Base-by-base conservation (phyloP, 1,140 invertebrate species). In the Probaryconus sp. region DNA sequence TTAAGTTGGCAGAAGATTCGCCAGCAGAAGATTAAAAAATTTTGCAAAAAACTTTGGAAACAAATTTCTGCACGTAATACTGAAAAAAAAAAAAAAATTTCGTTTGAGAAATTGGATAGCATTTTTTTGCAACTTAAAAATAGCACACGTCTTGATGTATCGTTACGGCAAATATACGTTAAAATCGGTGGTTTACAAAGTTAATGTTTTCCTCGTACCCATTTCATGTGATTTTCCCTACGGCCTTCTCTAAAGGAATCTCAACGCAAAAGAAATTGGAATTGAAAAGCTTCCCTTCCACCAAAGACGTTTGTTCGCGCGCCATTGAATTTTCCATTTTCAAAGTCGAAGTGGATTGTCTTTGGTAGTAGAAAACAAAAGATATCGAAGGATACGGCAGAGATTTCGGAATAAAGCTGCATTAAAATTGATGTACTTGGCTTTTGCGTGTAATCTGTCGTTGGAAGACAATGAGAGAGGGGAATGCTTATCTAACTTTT, bases 251-350 rank as follows among this genome's bases (percentile, higher is more conserved):
- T 6, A 61, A 65, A 65, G 38, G 35, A 47, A 70, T 69, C 21
- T 33, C 38, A 24, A 50, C 33, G 60, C 35, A 61, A 70, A 76
- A 65, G 72, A 76, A 70, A 76, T 69, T 65, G 65, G 55, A 76
- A 76, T 76, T 65, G 60, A 70, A 76, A 65, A 70, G 72, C 60
- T 76, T 61, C 65, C 61, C 40, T 74, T 43, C 64, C 58, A 50
- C 45, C 40, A 47, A 67, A 67, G 73, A 48, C 60, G 48, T 70
- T 76, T 61, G 61, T 76, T 76, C 73, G 60, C 73, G 67, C 65
- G 21, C 61, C 65, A 70, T 70, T 76, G 73, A 76, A 76, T 76
- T 76, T 76, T 63, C 73, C 67, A 76, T 76, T 76, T 70, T 70
- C 65, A 70, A 70, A 76, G 67, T 76, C 40, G 35, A 70, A 76